phyloP scores from a whole-genome alignment of 1,140 invertebrate species.

The Drosophila mayri region DNA sequence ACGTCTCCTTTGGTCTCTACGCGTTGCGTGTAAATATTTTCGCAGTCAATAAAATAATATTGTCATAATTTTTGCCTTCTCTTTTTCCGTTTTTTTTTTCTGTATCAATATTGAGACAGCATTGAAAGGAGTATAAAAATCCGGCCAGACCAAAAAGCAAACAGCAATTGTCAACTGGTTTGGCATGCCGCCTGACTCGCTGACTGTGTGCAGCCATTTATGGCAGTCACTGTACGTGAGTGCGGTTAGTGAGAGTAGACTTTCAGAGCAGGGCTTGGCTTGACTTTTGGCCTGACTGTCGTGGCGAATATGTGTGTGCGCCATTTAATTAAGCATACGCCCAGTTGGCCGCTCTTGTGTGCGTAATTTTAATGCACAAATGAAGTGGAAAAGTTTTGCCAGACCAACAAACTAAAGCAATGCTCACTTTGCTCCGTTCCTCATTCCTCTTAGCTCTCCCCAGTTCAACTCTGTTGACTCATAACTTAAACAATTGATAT shows the following conservation, averaged over 20 bases:
- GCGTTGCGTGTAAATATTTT: conserved; percentile 81
- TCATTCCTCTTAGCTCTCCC: neutral
- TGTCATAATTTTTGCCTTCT: conserved; percentile 71
- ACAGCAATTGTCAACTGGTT: conserved; percentile 49
- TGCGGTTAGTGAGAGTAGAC: conserved; percentile 65
- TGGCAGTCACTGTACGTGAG: conserved; percentile 44
- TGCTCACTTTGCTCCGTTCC: neutral
- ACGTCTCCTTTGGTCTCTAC: conserved; percentile 28
- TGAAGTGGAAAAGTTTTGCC: conserved; percentile 66
- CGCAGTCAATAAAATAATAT: conserved; percentile 83
- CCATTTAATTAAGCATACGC: conserved; percentile 66
- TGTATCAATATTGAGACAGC: conserved; percentile 73
- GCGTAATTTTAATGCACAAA: conserved; percentile 58
- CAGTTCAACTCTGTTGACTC: conserved; percentile 12
- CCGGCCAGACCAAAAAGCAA: conserved; percentile 61
- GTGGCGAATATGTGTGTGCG: conserved; percentile 15
- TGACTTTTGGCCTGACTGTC: conserved; percentile 38
- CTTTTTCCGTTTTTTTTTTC: conserved; percentile 15
- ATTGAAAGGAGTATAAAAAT: conserved; percentile 78
- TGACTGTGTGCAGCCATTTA: conserved; percentile 47
- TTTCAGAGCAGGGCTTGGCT: conserved; percentile 26
- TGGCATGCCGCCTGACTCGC: conserved; percentile 11
- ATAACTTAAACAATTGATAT: conserved; percentile 73
- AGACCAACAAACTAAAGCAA: conserved; percentile 22
- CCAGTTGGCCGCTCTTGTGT: conserved; percentile 15